Evolutionary conservation across 2,888 invertebrate genomes (phyloP).

Genomic region (Craniophora ligustri): DNA sequence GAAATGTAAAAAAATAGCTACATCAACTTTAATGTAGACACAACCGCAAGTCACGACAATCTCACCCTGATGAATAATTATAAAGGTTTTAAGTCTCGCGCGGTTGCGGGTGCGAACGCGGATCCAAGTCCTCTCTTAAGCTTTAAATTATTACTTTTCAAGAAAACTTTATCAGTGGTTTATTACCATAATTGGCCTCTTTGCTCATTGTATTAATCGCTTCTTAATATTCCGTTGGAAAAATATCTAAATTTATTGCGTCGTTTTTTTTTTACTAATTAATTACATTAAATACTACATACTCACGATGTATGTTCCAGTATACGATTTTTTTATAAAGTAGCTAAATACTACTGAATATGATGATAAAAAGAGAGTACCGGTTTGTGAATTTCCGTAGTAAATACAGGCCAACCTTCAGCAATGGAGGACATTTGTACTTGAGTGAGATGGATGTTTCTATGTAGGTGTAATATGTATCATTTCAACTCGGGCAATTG

Average conservation of each 20-base stretch:
- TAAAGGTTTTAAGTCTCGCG: constrained; percentile 41
- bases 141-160: constrained; percentile 58
- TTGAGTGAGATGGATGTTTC: too few species aligned
- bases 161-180: constrained; percentile 56
- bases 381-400: too few species aligned
- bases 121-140: constrained; percentile 20
- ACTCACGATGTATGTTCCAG: too few species aligned
- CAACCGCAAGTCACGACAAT: constrained; percentile 40
- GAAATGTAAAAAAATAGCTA: constrained; percentile 21
- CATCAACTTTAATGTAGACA: constrained; percentile 15
- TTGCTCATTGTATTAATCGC: constrained; percentile 52
- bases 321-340: too few species aligned
- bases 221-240: constrained; percentile 34
- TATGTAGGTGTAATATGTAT: too few species aligned
- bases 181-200: constrained; percentile 58
- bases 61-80: constrained; percentile 52
- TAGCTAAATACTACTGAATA: too few species aligned
- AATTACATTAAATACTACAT: constrained; percentile 7
- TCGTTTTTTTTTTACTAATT: constrained; percentile 16
- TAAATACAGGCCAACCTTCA: too few species aligned
- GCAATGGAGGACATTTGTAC: too few species aligned
- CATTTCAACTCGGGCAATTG: too few species aligned
- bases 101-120: background rate
- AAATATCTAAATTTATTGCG: constrained; percentile 29
- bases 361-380: too few species aligned